phyloP scores from a whole-genome alignment of 2,113 vertebrate genomes.

The Rutilus rutilus region DNA sequence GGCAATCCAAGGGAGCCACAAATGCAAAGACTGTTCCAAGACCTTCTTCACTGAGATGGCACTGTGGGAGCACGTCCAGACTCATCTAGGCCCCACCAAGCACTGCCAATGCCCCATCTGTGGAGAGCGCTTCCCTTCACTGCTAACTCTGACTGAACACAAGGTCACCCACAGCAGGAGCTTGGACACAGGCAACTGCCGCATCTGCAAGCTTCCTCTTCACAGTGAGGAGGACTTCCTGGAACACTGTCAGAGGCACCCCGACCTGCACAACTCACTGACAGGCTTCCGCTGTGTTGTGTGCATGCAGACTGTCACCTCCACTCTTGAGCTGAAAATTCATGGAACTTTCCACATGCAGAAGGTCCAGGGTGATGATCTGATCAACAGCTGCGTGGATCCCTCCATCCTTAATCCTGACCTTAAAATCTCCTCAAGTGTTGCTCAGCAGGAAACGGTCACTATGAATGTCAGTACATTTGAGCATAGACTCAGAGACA shows the following conservation, averaged over 20 bases:
- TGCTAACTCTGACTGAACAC: constrained; percentile 97
- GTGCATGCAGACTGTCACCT: constrained; percentile 99
- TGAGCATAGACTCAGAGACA: neutral
- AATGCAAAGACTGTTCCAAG: constrained; percentile 97
- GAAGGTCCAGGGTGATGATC: constrained; percentile 69
- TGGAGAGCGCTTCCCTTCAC: constrained; percentile 95
- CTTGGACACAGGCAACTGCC: constrained; percentile 96
- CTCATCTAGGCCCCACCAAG: constrained; percentile 97
- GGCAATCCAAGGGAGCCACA: constrained; percentile 97
- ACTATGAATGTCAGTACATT: neutral
- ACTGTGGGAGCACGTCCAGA: constrained; percentile 97
- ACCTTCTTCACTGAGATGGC: constrained; percentile 98
- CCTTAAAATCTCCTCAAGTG: constrained; percentile 11
- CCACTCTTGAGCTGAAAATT: constrained; percentile 97
- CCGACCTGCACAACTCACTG: constrained; percentile 95
- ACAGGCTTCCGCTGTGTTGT: constrained; percentile 98
- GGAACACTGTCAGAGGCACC: constrained; percentile 99
- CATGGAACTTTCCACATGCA: constrained; percentile 99
- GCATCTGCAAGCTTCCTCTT: constrained; percentile 98
- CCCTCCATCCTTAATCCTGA: constrained; percentile 7
- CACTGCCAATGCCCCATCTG: constrained; percentile 99
- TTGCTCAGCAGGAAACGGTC: constrained; percentile 1
- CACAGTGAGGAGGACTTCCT: constrained; percentile 98
- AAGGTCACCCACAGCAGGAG: constrained; percentile 99
- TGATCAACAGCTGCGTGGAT: neutral